phyloP scores from a whole-genome alignment of 1,140 invertebrate species.

The Lucilia cuprina region DNA sequence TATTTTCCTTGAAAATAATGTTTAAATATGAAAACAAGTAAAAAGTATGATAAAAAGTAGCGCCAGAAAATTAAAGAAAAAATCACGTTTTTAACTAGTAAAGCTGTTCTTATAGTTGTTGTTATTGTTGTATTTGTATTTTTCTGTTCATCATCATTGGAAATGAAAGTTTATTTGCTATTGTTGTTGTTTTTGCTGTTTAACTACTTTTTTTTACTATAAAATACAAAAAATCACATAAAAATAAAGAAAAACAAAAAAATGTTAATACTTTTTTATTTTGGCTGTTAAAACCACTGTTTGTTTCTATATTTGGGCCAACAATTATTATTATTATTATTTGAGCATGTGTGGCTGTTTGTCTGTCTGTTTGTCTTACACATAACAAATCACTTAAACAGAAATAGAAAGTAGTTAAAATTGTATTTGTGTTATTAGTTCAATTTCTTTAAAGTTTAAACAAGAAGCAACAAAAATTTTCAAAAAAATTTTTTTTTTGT shows the following conservation, averaged over 20 bases:
- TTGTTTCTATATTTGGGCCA: conserved; percentile 19
- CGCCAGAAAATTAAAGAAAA: background rate
- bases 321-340: conserved; percentile 4
- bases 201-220: background rate
- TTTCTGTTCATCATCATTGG: conserved; percentile 13
- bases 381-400: background rate
- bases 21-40: background rate
- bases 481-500: no score
- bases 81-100: background rate
- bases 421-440: background rate
- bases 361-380: background rate
- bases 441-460: background rate
- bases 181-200: conserved; percentile 25
- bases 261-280: background rate
- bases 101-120: conserved; percentile 6
- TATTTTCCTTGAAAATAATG: background rate
- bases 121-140: background rate
- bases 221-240: background rate
- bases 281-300: background rate
- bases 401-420: conserved; percentile 14
- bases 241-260: background rate
- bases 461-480: background rate
- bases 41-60: background rate
- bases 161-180: conserved; percentile 29
- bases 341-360: background rate